Evolutionary conservation across 2,113 vertebrate genomes (phyloP), one percentile per base, ranked within the genome.

Genomic region (Phocoena phocoena): DNA sequence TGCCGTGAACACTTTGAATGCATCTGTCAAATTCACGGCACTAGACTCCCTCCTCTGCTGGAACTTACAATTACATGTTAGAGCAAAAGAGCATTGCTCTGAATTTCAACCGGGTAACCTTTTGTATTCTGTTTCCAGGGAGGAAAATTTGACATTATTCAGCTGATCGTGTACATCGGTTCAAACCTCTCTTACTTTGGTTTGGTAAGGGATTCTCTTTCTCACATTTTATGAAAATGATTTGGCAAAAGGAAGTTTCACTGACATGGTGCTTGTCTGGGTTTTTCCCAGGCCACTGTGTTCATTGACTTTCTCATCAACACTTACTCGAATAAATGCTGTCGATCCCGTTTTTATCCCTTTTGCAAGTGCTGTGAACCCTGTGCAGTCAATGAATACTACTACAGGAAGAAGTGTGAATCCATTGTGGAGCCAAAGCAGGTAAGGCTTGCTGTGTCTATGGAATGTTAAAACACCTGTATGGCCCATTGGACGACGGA

Each of bases 171-270:
- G 91, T 99, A 99, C 97, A 97, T 99, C 25, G 99, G 99, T 50
- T 99, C 99, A 3, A 99, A 98, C 0, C 97, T 99, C 44, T 99
- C 99, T 11, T 99, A 99, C 97, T 99, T 99, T 76, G 99, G 99
- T 73, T 96, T 99, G 98, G 99, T 99, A 97, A 99, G 99, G 90
- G 65, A 88, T 88, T 85, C 65, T 95, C 31, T 8, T 93, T 68
- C 67, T 15, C 17, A 0, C 0, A 18, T 41, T 85, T 90, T 50
- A n/a, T 28, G 80, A 67, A 76, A 70, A 50, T 25, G n/a, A 36
- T 67, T 25, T 70, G 38, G 26, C 60, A 36, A 70, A 53, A 90
- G 68, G 60, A 60, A 26, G 20, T 88, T 36, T 94, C 85, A 41
- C 38, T 33, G 23, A 86, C 5, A 0, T 2, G 14, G 20, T 2